Conservation (phyloP, 2,113 vertebrate species). For the Lichenostomus cassidix region DNA sequence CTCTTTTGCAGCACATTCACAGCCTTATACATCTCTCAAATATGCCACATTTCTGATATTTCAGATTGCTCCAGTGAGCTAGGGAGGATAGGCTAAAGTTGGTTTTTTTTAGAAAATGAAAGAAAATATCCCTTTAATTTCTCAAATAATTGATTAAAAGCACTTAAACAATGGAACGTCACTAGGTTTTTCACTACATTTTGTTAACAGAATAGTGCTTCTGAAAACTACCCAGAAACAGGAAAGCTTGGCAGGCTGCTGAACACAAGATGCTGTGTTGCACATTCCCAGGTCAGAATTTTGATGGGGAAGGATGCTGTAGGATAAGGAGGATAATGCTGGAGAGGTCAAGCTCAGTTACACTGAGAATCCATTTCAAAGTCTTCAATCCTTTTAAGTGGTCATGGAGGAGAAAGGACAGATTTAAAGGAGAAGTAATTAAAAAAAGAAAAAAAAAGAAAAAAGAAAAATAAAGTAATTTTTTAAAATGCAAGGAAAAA, state of each 20-base stretch:
- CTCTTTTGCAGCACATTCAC: neutral
- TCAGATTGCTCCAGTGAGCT: neutral
- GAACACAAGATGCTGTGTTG: neutral
- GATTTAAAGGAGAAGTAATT: neutral
- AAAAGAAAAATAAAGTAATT: too few species aligned
- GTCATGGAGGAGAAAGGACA: neutral
- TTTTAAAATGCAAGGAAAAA: too few species aligned
- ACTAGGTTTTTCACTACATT: fast-evolving
- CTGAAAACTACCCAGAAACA: neutral
- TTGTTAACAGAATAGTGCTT: neutral
- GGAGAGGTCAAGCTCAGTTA: neutral
- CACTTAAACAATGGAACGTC: neutral
- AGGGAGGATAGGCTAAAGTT: neutral
- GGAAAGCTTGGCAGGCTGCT: neutral
- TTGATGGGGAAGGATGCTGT: neutral
- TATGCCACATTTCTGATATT: neutral
- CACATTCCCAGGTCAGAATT: neutral
- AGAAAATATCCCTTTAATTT: neutral
- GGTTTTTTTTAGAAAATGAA: neutral
- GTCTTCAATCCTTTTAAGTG: neutral
- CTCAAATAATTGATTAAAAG: neutral
- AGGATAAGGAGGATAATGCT: neutral
- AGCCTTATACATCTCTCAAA: neutral
- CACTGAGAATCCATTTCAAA: neutral
- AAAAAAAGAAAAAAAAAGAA: neutral